Base-by-base conservation (phyloP, 2,888 invertebrate species). In the Strigamia maritima region DNA sequence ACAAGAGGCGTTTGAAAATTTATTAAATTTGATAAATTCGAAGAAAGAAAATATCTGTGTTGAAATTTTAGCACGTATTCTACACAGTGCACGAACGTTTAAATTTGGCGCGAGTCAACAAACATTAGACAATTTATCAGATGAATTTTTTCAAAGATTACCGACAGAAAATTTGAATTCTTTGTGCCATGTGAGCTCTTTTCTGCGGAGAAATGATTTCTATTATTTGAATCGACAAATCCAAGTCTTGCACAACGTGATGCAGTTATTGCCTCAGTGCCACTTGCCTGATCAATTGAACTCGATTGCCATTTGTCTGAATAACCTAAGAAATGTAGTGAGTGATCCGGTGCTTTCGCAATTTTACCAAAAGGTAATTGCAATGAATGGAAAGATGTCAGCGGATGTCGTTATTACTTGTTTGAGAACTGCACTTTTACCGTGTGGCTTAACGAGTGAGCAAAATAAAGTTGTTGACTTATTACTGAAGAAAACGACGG, bases 301-400 rank as follows among this genome's bases (percentile, higher is more conserved):
- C 10, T 16, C 22, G 10, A 60, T 60, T 60, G 19, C 19, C 60
- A 60, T 60, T 60, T 60, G 60, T 60, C 4, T 60, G n/a, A 19
- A n/a, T 60, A 60, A 60, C n/a, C 60, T 60, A 16, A 19, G 22
- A 60, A 60, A 60, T 19, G 22, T 60, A 22, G 60, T 60, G 24
- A 60, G 60, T 19, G 60, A 60, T 24, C 16, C 60, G 10, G 60
- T 60, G 60, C 10, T 60, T 60, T 60, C 60, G 60, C 60, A 60
- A 60, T 60, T 60, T 24, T 60, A 60, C 60, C 60, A 19, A 60
- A 60, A 60, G 60, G 8, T 60, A 60, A 60, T 60, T 22, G 60
- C 60, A 4, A 24, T 60, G 3, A 60, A 60, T 60, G 60, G 19
- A 19, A 60, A 2, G 22, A 19, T 44, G 40, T n/a, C 60, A 60